Conservation (phyloP, 30 jellyfish, hydroid and myxozoan species). For the Morbakka virulenta region DNA sequence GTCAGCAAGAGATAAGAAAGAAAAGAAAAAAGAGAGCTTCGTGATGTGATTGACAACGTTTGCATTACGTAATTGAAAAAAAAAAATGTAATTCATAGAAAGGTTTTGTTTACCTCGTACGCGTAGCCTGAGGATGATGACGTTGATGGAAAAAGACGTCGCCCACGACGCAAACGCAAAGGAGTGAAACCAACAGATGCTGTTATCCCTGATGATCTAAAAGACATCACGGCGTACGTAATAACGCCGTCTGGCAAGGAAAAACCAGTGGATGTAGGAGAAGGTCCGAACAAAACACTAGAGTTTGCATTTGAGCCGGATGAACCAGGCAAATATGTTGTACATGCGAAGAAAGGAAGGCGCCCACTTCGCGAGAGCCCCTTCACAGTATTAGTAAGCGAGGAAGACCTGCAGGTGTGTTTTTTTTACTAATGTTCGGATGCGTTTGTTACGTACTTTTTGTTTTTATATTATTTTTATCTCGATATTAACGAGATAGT, state of each 20-base stretch:
- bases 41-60: too few relatives aligned
- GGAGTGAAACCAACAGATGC: not conserved
- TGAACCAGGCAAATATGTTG: constrained; percentile 69
- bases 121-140: constrained; percentile 92
- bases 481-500: too few relatives aligned
- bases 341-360: constrained; percentile 71
- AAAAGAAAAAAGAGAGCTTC: too few relatives aligned
- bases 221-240: constrained; percentile 90
- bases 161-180: not conserved
- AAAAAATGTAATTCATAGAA: too few relatives aligned
- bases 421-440: too few relatives aligned
- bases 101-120: too few relatives aligned
- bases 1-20: too few relatives aligned
- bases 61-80: too few relatives aligned
- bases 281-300: constrained; percentile 81
- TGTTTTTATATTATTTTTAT: too few relatives aligned
- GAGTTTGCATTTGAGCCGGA: constrained; percentile 97
- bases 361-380: constrained; percentile 93
- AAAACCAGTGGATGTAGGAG: constrained; percentile 95
- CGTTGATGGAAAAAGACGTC: not conserved
- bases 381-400: constrained; percentile 74
- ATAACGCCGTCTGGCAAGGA: constrained; percentile 98
- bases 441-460: too few relatives aligned
- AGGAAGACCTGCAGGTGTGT: constrained; percentile 1
- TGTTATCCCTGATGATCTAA: constrained; percentile 85